Percentiles rank a stretch among this genome's conserved stretches.
Conservation (phyloP, 2,797 vertebrate genomes). For the Chromis chromis region DNA sequence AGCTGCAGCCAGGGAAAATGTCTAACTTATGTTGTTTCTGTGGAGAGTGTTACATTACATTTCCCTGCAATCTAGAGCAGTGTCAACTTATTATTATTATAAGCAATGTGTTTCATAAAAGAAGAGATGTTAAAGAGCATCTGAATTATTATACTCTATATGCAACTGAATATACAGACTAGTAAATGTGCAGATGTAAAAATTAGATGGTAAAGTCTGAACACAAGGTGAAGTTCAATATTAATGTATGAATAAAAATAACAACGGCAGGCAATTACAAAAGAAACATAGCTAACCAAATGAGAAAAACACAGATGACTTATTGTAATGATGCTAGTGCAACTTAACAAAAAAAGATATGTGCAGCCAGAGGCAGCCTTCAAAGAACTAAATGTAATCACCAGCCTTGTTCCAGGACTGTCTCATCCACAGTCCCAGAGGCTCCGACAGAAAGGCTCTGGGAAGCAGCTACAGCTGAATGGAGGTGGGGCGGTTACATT, state of each 20-base stretch:
- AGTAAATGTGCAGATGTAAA: neutral
- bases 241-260: conserved; percentile 1
- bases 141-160: neutral
- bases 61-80: neutral
- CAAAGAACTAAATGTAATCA: neutral
- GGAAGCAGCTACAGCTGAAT: neutral
- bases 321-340: neutral
- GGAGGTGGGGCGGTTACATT: neutral
- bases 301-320: neutral
- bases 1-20: neutral
- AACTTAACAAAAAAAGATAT: neutral
- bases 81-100: neutral
- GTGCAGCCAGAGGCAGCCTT: neutral
- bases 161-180: neutral
- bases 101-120: conserved; percentile 7
- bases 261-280: neutral
- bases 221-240: neutral
- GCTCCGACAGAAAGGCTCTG: neutral
- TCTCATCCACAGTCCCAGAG: neutral
- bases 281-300: neutral
- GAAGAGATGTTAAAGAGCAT: neutral
- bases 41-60: neutral
- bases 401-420: neutral
- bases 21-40: neutral
- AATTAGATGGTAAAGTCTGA: conserved; percentile 5